Evolutionary conservation across 2,113 vertebrate species (phyloP).

Genomic region (Alosa alosa): DNA sequence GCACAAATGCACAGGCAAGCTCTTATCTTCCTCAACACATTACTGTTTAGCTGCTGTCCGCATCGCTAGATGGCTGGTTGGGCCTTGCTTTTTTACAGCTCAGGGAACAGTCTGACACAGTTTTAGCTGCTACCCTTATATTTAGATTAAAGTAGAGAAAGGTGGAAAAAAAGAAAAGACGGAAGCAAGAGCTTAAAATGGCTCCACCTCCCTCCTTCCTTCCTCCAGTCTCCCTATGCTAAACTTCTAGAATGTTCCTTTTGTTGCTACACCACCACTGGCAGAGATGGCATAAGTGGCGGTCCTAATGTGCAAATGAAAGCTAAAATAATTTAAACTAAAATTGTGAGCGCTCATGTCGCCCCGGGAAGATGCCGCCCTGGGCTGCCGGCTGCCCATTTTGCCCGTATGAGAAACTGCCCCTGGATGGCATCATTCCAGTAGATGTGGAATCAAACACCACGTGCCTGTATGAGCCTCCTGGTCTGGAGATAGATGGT

Average conservation of each 20-base stretch:
- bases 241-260: slow-evolving; percentile 6
- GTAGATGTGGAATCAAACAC: background rate
- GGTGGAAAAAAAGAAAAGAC: background rate
- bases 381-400: too few species aligned
- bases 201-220: background rate
- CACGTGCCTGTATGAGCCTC: background rate
- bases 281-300: background rate
- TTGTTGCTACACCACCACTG: background rate
- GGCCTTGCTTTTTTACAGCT: background rate
- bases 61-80: background rate
- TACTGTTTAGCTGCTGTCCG: background rate
- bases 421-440: background rate
- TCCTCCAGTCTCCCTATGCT: background rate
- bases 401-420: too few species aligned
- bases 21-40: slow-evolving; percentile 32
- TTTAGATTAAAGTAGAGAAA: slow-evolving; percentile 7
- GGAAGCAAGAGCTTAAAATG: background rate
- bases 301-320: too few species aligned
- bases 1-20: slow-evolving; percentile 11
- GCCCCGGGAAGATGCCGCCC: too few species aligned
- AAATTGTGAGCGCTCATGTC: too few species aligned
- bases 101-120: slow-evolving; percentile 12
- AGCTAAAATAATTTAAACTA: too few species aligned
- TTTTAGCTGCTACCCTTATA: slow-evolving; percentile 5
- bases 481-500: background rate